Base-by-base conservation (phyloP, 2,797 vertebrate genomes). In the Lophius americanus region DNA sequence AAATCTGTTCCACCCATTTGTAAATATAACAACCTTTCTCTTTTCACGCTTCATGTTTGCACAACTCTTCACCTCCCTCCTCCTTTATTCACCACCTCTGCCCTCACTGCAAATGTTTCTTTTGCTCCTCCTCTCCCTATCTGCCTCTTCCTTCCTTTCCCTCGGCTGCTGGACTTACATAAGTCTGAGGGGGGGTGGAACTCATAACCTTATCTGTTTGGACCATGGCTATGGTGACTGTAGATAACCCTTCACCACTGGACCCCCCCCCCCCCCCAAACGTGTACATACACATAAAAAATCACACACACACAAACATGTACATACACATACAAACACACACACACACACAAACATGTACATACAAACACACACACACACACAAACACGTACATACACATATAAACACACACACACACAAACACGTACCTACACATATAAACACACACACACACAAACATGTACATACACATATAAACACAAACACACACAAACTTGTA, bases 161-260 rank as follows among this genome's bases (percentile, higher is more conserved):
- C 35, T 42, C 71, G 55, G 66, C 48, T 3, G 9, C 59, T 53
- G 47, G 43, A 52, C 70, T 89, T 89, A 88, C 73, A 67, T 83
- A 88, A 90, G 61, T 72, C 60, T 52, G 64, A 58, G 38, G 14
- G 64, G 33, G 46, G 48, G 33, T 11, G 61, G 55, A 32, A 47
- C 78, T 71, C 59, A 2, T 23, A 54, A 46, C 66, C 73, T 89
- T 91, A 91, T 91, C 90, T 88, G 55, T 86, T 79, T 87, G 86
- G 76, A 2, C 71, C 89, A 88, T 9, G 73, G 67, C 78, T 79
- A 69, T 82, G 89, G 81, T 51, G 65, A 69, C 78, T 75, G 73
- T 80, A 88, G 85, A 90, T 89, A 89, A 87, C 75, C 73, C 87
- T 82, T 90, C 88, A 90, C 83, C 87, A 73, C 85, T 78, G 46